phyloP scores from a whole-genome alignment of 2,888 invertebrate genomes.

The Pilophorus perplexus region DNA sequence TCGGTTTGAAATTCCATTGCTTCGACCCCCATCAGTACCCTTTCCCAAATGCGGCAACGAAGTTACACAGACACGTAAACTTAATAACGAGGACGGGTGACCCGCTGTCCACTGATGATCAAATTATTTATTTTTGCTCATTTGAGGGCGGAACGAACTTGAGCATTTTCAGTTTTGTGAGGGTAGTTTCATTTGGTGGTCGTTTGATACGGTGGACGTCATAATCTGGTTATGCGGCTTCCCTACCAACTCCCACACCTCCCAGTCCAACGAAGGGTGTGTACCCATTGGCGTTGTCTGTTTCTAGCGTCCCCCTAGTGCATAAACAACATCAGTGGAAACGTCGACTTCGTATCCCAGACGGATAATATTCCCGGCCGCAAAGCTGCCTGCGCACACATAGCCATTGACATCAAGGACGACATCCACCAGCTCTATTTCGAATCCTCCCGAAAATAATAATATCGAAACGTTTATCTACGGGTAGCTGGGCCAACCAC shows the following conservation, averaged over 20 bases:
- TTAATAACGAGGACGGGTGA: conserved; percentile 1
- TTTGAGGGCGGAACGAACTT: neutral
- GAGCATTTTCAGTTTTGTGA: neutral
- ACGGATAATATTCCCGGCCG: too few species aligned
- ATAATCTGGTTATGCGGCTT: conserved; percentile 17
- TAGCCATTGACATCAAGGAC: too few species aligned
- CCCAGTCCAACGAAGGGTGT: too few species aligned
- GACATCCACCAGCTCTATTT: too few species aligned
- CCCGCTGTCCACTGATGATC: neutral
- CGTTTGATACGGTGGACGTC: conserved; percentile 13
- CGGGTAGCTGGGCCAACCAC: too few species aligned
- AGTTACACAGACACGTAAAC: conserved; percentile 26
- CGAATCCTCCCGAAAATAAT: too few species aligned
- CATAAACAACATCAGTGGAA: too few species aligned
- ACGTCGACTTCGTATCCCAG: too few species aligned
- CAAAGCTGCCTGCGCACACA: too few species aligned
- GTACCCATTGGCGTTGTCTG: too few species aligned
- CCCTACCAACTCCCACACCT: neutral
- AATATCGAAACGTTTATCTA: too few species aligned
- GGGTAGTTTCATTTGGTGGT: conserved; percentile 17
- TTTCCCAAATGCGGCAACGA: conserved; percentile 7
- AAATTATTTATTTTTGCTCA: conserved; percentile 30
- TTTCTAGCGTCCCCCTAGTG: too few species aligned
- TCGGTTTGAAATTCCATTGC: conserved; percentile 1
- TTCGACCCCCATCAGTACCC: conserved; percentile 21